phyloP scores from a whole-genome alignment of 2,888 invertebrate genomes.

The Luperina testacea region DNA sequence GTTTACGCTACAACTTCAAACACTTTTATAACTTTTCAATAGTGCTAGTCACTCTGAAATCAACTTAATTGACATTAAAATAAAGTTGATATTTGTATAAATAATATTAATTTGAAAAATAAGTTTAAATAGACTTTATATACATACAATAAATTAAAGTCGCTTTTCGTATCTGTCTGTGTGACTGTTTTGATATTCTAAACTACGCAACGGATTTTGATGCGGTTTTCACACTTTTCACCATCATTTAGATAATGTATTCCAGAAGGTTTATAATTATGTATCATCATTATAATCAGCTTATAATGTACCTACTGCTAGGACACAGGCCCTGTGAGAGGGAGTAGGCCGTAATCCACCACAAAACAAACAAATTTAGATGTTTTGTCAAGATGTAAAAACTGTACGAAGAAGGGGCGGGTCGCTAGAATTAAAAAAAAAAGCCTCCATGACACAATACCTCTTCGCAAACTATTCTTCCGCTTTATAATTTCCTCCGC shows the following conservation, averaged over 20 bases:
- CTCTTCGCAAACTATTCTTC: slow-evolving; percentile 77
- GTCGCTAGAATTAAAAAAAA: background rate
- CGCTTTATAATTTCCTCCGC: slow-evolving; percentile 77
- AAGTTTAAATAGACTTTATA: too few relatives aligned
- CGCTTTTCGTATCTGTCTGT: background rate
- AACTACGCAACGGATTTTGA: background rate
- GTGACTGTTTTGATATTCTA: background rate
- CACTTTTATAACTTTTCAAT: too few relatives aligned
- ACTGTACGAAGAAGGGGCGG: background rate
- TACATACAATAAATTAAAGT: too few relatives aligned
- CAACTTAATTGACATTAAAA: too few relatives aligned
- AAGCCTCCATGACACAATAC: slow-evolving; percentile 60
- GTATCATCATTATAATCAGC: too few relatives aligned
- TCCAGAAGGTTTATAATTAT: background rate
- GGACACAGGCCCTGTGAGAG: too few relatives aligned
- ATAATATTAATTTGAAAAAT: too few relatives aligned
- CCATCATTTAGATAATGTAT: background rate
- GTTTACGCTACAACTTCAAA: too few relatives aligned
- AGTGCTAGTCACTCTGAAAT: too few relatives aligned
- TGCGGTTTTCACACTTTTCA: background rate
- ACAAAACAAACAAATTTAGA: background rate
- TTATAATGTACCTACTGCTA: too few relatives aligned
- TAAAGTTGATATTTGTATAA: too few relatives aligned
- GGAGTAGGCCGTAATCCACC: too few relatives aligned
- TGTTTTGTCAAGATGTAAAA: background rate